Conservation (phyloP, 2,113 vertebrate species). For the Gasterosteus nipponicus region DNA sequence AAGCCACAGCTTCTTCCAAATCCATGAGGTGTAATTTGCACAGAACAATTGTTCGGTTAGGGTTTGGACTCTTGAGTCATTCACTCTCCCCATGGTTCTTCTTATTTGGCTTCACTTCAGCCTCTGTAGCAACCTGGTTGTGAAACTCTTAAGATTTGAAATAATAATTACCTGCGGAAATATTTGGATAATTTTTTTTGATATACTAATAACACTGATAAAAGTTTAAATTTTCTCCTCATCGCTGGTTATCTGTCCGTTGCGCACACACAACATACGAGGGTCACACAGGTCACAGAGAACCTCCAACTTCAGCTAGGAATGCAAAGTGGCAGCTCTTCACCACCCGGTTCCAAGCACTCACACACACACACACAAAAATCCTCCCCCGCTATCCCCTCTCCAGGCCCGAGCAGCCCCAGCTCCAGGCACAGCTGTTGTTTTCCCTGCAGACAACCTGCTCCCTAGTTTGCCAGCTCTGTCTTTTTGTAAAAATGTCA, state of each 20-base stretch:
- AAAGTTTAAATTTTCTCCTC: not conserved
- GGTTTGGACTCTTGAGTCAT: conserved; percentile 43
- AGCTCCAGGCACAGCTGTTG: conserved; percentile 72
- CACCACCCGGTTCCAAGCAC: conserved; percentile 37
- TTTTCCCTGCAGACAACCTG: conserved; percentile 71
- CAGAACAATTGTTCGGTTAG: conserved; percentile 34
- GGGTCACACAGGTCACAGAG: conserved; percentile 9
- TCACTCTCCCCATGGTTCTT: conserved; percentile 36
- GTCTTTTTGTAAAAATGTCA: conserved; percentile 35
- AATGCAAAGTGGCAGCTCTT: conserved; percentile 58
- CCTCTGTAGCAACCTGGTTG: conserved; percentile 17
- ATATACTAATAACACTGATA: not conserved
- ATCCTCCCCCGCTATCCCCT: conserved; percentile 25
- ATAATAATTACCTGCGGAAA: conserved; percentile 24
- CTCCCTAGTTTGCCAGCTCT: conserved; percentile 62
- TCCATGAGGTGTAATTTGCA: conserved; percentile 21
- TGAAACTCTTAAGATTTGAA: conserved; percentile 28
- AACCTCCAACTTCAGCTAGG: conserved; percentile 42
- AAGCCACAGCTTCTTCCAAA: conserved; percentile 29
- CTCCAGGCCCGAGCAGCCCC: conserved; percentile 45
- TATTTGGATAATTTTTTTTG: not conserved
- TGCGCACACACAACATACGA: conserved; percentile 6
- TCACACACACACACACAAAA: not conserved
- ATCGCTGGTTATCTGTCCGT: not conserved
- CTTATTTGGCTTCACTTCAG: conserved; percentile 34